Conservation (phyloP, 2,113 vertebrate genomes). For the Ploceus nigricollis region DNA sequence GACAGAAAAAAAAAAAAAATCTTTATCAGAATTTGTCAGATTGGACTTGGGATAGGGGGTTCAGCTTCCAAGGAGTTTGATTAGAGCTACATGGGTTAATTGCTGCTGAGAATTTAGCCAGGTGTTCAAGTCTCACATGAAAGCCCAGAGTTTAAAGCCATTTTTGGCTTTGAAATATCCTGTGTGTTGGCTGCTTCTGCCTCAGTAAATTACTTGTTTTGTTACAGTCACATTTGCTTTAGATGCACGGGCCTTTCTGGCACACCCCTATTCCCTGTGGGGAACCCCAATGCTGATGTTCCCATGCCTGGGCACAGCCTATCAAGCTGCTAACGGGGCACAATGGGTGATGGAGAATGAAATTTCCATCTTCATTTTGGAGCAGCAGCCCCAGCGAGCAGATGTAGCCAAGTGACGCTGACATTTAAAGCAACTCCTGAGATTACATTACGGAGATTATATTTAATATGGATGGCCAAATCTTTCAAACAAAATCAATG, state of each 20-base stretch:
- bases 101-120: not conserved
- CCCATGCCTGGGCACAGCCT: not conserved
- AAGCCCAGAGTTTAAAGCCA: not conserved
- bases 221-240: not conserved
- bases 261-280: not conserved
- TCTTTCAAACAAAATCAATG: constrained; percentile 44
- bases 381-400: not conserved
- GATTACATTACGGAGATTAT: constrained; percentile 51
- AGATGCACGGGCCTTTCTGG: not conserved
- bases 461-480: constrained; percentile 48
- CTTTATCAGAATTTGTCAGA: not conserved
- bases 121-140: not conserved
- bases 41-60: not conserved
- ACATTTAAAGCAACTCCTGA: constrained; percentile 31
- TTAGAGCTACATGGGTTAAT: not conserved
- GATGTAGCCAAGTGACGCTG: constrained; percentile 29
- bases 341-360: not conserved
- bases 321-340: not conserved
- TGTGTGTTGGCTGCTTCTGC: not conserved
- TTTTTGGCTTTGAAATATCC: not conserved
- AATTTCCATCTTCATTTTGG: not conserved
- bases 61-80: not conserved
- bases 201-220: not conserved
- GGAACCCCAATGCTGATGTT: not conserved
- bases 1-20: not conserved